Evolutionary conservation across 2,113 vertebrate species (phyloP).

Genomic region (Phainopepla nitens): DNA sequence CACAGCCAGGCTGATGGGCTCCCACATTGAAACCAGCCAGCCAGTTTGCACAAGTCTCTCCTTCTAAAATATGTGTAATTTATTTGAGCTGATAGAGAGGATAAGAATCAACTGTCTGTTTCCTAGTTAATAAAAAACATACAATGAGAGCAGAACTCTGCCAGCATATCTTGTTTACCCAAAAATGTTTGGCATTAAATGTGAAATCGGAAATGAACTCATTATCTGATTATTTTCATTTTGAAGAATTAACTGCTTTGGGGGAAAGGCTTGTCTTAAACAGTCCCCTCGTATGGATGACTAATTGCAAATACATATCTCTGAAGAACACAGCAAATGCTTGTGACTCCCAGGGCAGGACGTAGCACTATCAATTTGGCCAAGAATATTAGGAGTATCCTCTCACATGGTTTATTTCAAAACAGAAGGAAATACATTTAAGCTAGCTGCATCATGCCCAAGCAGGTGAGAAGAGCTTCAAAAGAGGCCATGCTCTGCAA

Average conservation of each 20-base stretch:
- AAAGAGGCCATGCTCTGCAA: neutral
- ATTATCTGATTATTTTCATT: constrained; percentile 80
- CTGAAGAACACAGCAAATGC: neutral
- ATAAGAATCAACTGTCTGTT: constrained; percentile 66
- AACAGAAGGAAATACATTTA: constrained; percentile 26
- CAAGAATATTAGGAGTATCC: neutral
- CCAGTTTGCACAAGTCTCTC: constrained; percentile 47
- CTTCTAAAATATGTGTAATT: constrained; percentile 47
- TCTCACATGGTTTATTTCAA: neutral
- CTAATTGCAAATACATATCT: constrained; percentile 54
- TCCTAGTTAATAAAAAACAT: constrained; percentile 72
- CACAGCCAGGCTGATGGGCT: neutral
- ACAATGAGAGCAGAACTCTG: constrained; percentile 60
- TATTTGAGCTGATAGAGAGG: constrained; percentile 53
- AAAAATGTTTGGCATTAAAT: constrained; percentile 72
- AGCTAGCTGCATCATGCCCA: neutral
- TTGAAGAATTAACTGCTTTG: constrained; percentile 72
- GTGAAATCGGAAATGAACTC: constrained; percentile 78
- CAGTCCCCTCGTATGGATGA: constrained; percentile 46
- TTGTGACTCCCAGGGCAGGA: neutral
- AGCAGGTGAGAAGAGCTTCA: neutral
- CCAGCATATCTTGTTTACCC: constrained; percentile 72
- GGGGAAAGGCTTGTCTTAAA: constrained; percentile 65
- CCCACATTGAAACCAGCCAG: neutral
- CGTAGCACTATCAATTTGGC: neutral